phyloP scores from a whole-genome alignment of 2,888 invertebrate species.

The Papilio gigon region DNA sequence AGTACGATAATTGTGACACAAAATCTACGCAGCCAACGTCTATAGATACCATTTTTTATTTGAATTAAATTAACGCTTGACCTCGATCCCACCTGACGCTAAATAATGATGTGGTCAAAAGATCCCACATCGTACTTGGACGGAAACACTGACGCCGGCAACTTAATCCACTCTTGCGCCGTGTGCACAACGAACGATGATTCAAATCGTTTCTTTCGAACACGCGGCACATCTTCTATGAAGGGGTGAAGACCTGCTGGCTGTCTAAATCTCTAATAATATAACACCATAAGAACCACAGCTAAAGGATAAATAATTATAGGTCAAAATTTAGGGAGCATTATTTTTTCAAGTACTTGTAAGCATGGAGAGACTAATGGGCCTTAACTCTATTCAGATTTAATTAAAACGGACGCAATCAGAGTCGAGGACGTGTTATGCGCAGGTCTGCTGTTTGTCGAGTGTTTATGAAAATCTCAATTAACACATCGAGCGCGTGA shows the following conservation, averaged over 20 bases:
- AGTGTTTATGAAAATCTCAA: slow-evolving; percentile 18
- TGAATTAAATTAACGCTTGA: no score
- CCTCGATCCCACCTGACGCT: no score
- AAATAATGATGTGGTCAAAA: no score
- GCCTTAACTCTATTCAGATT: slow-evolving; percentile 13
- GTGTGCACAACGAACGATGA: no score
- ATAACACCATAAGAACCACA: no score
- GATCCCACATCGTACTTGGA: no score
- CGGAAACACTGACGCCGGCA: no score
- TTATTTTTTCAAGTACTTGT: slow-evolving; percentile 11
- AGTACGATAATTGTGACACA: neutral
- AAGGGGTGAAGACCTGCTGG: no score
- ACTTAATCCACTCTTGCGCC: no score
- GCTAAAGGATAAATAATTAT: neutral
- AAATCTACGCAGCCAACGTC: neutral
- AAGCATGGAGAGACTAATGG: neutral
- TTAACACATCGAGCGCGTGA: slow-evolving; percentile 13
- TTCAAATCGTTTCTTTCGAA: no score
- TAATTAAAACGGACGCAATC: slow-evolving; percentile 28
- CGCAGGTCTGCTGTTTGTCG: slow-evolving; percentile 9
- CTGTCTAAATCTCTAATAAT: no score
- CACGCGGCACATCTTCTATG: no score
- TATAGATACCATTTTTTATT: neutral
- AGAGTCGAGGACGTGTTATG: slow-evolving; percentile 17
- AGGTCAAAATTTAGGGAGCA: neutral